A percentile compares a stretch with the other conserved stretches of the same genome.
Evolutionary conservation across 2,113 vertebrate genomes (phyloP).

Genomic region (Natator depressus): DNA sequence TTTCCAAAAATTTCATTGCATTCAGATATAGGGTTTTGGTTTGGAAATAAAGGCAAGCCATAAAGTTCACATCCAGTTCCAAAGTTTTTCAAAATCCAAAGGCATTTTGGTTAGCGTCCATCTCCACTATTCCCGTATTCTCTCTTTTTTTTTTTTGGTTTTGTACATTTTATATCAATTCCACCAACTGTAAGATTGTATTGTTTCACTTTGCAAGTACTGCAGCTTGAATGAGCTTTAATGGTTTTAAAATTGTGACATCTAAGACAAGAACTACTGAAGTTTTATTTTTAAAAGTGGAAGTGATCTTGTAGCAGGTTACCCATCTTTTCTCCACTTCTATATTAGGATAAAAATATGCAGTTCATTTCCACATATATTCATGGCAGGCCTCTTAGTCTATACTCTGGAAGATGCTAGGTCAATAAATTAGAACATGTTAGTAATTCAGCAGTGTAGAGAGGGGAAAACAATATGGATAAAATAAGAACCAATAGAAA

Average conservation of each 20-base stretch:
- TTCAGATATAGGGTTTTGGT: neutral
- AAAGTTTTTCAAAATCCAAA: neutral
- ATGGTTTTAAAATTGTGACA: neutral
- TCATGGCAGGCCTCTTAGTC: neutral
- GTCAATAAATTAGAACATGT: neutral
- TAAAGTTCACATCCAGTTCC: neutral
- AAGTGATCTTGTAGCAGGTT: neutral
- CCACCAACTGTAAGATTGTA: neutral
- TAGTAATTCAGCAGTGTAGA: neutral
- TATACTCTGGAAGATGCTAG: neutral
- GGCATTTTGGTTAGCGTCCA: too few relatives aligned
- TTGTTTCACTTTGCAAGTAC: neutral
- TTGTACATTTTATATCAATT: neutral
- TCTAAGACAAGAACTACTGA: neutral
- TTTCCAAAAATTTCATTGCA: slow-evolving; percentile 52
- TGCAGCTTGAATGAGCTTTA: neutral
- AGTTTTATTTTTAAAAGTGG: neutral
- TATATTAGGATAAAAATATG: neutral
- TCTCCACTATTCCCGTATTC: neutral
- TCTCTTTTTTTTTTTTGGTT: neutral
- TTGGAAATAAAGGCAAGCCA: neutral
- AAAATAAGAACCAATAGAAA: neutral
- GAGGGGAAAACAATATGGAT: neutral
- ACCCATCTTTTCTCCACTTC: neutral
- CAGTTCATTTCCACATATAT: neutral